Evolutionary conservation across 2,888 invertebrate genomes (phyloP).

Genomic region (Halictus ligatus): DNA sequence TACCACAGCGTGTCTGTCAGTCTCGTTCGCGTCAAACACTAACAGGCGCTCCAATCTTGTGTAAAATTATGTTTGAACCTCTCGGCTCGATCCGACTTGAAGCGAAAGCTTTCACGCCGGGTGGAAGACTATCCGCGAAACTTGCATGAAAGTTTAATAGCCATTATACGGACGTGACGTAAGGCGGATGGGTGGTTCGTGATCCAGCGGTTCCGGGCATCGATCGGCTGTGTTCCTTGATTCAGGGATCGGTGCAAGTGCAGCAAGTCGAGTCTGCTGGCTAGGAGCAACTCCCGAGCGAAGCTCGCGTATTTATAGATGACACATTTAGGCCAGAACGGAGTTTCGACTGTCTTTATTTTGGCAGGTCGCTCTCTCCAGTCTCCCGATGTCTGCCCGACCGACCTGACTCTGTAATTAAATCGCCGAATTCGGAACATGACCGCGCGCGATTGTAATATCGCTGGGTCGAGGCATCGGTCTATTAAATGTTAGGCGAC

Average conservation of each 20-base stretch:
- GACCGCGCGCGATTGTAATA: slow-evolving; percentile 47
- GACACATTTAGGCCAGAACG: slow-evolving; percentile 82
- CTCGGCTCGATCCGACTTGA: background rate
- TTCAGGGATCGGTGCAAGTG: slow-evolving; percentile 42
- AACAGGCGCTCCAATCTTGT: background rate
- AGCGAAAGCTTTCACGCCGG: background rate
- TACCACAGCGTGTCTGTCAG: background rate
- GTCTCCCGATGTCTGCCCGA: slow-evolving; percentile 34
- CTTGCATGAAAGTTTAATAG: slow-evolving; percentile 12
- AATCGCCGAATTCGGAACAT: slow-evolving; percentile 35
- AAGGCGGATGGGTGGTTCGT: background rate
- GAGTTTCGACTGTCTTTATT: slow-evolving; percentile 78
- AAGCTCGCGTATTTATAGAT: slow-evolving; percentile 81
- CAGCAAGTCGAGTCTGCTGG: slow-evolving; percentile 24
- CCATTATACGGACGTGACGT: background rate
- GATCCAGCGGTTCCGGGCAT: slow-evolving; percentile 19
- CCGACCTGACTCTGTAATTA: slow-evolving; percentile 57
- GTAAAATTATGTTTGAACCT: background rate
- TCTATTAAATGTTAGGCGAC: slow-evolving; percentile 38
- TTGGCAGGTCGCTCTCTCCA: slow-evolving; percentile 66
- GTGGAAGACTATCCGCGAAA: background rate
- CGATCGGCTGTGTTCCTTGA: slow-evolving; percentile 35
- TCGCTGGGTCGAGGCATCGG: slow-evolving; percentile 17
- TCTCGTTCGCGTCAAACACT: background rate
- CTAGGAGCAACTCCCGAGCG: slow-evolving; percentile 39